Evolutionary conservation across 2,797 vertebrate species (phyloP).

Genomic region (Xenentodon cancila): DNA sequence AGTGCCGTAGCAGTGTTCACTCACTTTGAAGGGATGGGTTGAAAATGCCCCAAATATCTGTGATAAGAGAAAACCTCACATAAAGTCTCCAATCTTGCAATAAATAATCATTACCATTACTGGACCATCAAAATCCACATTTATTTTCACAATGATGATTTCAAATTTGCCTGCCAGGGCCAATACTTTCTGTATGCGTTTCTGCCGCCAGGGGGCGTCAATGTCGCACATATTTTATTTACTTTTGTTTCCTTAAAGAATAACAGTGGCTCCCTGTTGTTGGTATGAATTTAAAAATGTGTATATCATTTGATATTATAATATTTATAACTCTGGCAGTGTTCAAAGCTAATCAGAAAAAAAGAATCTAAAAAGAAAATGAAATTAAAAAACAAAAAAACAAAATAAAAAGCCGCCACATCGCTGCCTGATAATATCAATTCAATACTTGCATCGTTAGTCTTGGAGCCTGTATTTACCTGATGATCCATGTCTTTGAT

Average conservation of each 20-base stretch:
- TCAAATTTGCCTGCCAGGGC: neutral
- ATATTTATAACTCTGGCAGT: too few relatives aligned
- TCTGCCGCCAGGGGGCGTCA: conserved; percentile 9
- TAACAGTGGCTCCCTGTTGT: neutral
- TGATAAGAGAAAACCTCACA: neutral
- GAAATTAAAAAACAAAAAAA: too few relatives aligned
- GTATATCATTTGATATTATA: too few relatives aligned
- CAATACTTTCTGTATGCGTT: neutral
- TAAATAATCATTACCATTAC: neutral
- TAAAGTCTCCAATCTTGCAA: neutral
- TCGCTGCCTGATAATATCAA: too few relatives aligned
- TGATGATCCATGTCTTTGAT: conserved; percentile 96
- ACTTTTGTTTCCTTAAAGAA: too few relatives aligned
- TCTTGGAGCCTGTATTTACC: conserved; percentile 71
- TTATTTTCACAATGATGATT: too few relatives aligned
- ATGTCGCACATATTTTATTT: neutral
- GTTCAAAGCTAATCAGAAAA: too few relatives aligned
- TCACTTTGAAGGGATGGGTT: conserved; percentile 95
- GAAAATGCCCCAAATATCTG: conserved; percentile 96
- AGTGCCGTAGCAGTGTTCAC: conserved; percentile 97
- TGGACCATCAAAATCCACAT: too few relatives aligned
- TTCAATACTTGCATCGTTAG: too few relatives aligned
- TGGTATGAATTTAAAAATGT: neutral
- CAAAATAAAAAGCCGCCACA: too few relatives aligned
- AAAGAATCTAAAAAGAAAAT: too few relatives aligned